phyloP scores from a whole-genome alignment of 2,888 invertebrate genomes.

The Leptopilina syphax region DNA sequence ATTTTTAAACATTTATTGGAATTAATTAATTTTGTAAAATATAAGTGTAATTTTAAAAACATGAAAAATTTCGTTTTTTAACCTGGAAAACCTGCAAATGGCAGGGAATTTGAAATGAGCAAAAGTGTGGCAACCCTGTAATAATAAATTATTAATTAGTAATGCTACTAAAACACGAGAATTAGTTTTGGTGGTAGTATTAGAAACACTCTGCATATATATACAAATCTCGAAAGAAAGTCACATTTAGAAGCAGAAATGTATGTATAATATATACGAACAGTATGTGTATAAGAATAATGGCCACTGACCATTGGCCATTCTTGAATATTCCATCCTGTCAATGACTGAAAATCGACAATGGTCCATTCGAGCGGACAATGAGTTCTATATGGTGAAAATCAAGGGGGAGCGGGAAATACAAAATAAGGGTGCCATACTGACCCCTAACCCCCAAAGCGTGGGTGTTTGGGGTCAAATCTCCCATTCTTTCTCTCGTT shows the following conservation, averaged over 20 bases:
- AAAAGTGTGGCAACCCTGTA: no score
- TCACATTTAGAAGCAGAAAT: constrained; percentile 42
- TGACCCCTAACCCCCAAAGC: constrained; percentile 54
- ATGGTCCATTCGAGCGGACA: constrained; percentile 72
- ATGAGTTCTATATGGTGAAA: constrained; percentile 70
- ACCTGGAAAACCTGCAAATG: no score
- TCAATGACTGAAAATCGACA: constrained; percentile 68
- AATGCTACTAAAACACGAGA: no score
- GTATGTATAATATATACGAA: background rate
- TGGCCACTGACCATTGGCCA: constrained; percentile 71
- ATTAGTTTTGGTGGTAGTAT: no score
- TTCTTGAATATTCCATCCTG: constrained; percentile 68
- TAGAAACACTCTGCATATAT: no score
- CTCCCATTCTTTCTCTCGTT: constrained; percentile 41
- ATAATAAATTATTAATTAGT: no score
- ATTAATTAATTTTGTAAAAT: no score
- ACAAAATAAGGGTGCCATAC: constrained; percentile 63
- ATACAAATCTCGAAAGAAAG: constrained; percentile 28
- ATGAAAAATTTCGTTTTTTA: no score
- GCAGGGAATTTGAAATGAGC: no score
- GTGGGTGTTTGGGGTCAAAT: constrained; percentile 64
- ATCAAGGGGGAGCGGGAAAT: constrained; percentile 62
- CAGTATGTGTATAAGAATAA: constrained; percentile 62
- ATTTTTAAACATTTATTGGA: no score
- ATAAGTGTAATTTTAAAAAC: no score